Evolutionary conservation across 2,113 vertebrate species (phyloP), one percentile per base, ranked within the genome.

Genomic region (Perca fluviatilis): DNA sequence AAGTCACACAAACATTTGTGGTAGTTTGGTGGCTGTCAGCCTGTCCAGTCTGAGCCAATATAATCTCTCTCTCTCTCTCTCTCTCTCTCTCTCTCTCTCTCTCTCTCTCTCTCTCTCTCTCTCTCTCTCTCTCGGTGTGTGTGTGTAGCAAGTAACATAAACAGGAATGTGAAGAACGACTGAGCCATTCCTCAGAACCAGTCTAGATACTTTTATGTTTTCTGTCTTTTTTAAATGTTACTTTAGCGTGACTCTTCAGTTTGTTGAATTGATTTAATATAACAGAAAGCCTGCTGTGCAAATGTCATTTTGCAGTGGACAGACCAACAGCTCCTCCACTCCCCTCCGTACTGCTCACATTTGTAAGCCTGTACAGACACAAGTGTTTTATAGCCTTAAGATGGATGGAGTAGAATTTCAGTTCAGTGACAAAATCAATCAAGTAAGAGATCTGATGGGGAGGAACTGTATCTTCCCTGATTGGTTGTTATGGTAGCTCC

Each of bases 401-500:
- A 77, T 47, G 16, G 51, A 60, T 15, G 49, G 36, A 57, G 25
- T 6, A 67, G 30, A 15, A 50, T 69, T 50, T 25, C 25, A 49
- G 33, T 72, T 51, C 64, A 72, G 27, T 76, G 66, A 79, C 30
- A 18, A 65, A 75, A 66, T 74, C 68, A 70, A 70, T 58, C 40
- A 50, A 58, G 46, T 19, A 2, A 30, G 16, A 25, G n/a, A 46
- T 62, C 14, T 75, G 25, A 82, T 47, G 27, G 19, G 18, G 15
- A 56, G 50, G 36, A 4, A 27, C 60, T 66, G 14, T 43, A 46
- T 63, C 40, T 68, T 58, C 27, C 13, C 14, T 9, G 7, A 27
- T 27, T 40, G 19, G 23, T 67, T 43, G 58, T 56, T 21, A n/a
- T 21, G 13, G n/a, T 40, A 14, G 46, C 53, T 64, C 12, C 33